Base-by-base conservation (phyloP, 2,888 invertebrate species). In the Synergus umbraculus region DNA sequence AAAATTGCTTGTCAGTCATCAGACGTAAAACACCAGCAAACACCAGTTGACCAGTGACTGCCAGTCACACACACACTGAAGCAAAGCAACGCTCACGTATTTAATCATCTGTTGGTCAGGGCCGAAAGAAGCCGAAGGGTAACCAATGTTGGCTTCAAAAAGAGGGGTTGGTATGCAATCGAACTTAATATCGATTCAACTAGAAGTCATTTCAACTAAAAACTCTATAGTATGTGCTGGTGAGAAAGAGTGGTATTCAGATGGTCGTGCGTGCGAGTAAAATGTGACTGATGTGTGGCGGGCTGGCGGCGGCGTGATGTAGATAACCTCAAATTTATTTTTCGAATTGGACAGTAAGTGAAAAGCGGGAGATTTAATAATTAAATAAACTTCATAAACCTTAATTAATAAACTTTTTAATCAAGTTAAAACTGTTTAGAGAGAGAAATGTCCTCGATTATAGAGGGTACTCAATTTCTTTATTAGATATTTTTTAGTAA, bases 331-430 rank as follows among this genome's bases (percentile, higher is more conserved):
- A n/a, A n/a, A n/a, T n/a, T n/a, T n/a, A n/a, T n/a, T n/a, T n/a
- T n/a, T n/a, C n/a, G n/a, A n/a, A n/a, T n/a, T n/a, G n/a, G n/a
- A n/a, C n/a, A n/a, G n/a, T n/a, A n/a, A n/a, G n/a, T n/a, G n/a
- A n/a, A n/a, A n/a, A n/a, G n/a, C n/a, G n/a, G n/a, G n/a, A n/a
- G n/a, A n/a, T n/a, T n/a, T n/a, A n/a, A n/a, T n/a, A n/a, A n/a
- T n/a, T n/a, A n/a, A n/a, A n/a, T n/a, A n/a, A n/a, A n/a, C n/a
- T n/a, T n/a, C n/a, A n/a, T n/a, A n/a, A n/a, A n/a, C n/a, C n/a
- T n/a, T n/a, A n/a, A n/a, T n/a, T n/a, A n/a, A n/a, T 92, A 58
- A 43, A n/a, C 18, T 58, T 66, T 1, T 22, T 41, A 54, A 46
- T 49, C 46, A 4, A 54, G 67, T n/a, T 67, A 2, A 49, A 49